Percentiles rank a stretch among this genome's conserved stretches.
Conservation (phyloP, 2,797 vertebrate genomes). For the Dipus sagitta region DNA sequence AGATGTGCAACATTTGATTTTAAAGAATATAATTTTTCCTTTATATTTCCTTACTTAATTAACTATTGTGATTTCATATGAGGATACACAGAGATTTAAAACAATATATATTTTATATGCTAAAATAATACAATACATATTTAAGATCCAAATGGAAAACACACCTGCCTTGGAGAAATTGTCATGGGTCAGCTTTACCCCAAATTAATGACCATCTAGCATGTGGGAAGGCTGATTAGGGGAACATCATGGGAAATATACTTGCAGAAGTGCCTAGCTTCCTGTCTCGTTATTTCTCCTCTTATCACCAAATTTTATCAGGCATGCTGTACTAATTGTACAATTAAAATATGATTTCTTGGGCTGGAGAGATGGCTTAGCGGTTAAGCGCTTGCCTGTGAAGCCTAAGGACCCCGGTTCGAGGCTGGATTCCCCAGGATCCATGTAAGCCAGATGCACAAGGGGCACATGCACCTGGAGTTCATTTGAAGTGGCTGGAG, state of each 20-base stretch:
- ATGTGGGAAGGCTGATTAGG: neutral
- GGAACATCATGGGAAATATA: neutral
- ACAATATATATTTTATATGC: neutral
- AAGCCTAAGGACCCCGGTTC: no score
- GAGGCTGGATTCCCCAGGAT: no score
- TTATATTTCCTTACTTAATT: conserved; percentile 43
- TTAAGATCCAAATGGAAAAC: conserved; percentile 48
- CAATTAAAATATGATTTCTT: neutral
- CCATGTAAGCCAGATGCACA: no score
- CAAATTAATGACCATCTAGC: conserved; percentile 11
- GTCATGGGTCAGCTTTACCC: neutral
- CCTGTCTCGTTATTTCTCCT: neutral
- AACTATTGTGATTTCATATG: conserved; percentile 37
- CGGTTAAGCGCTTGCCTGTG: no score
- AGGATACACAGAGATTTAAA: neutral
- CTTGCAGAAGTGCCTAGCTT: neutral
- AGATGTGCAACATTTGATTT: neutral
- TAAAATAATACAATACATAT: conserved; percentile 6
- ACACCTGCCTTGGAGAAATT: neutral
- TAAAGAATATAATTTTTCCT: conserved; percentile 30
- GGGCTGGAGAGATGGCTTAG: no score
- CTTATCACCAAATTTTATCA: neutral
- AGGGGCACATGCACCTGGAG: no score
- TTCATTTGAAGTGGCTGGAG: no score
- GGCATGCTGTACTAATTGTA: neutral